Evolutionary conservation across 2,888 invertebrate genomes (phyloP).

Genomic region (Romanomermis culicivorax): DNA sequence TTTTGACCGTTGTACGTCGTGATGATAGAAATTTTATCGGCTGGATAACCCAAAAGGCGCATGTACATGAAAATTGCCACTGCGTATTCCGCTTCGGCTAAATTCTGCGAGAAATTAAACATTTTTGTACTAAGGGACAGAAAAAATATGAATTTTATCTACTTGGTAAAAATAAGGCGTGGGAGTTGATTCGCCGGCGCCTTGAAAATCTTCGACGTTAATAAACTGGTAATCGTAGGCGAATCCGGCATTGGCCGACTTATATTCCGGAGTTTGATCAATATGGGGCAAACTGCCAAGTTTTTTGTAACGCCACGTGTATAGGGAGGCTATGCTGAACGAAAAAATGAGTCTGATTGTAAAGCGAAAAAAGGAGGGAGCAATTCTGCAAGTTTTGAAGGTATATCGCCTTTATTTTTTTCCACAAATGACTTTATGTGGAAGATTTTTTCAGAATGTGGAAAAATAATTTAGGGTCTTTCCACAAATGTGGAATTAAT

Average conservation of each 20-base stretch:
- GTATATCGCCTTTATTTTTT: no score
- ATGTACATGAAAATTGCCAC: constrained; percentile 96
- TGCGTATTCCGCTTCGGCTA: constrained; percentile 58
- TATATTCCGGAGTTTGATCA: constrained; percentile 56
- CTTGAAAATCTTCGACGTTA: constrained; percentile 87
- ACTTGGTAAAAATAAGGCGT: constrained; percentile 96
- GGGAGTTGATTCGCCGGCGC: constrained; percentile 85
- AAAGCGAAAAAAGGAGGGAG: neutral
- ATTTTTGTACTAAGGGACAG: constrained; percentile 11
- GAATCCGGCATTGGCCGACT: constrained; percentile 74
- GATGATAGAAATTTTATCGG: constrained; percentile 81
- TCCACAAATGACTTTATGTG: no score
- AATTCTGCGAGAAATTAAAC: constrained; percentile 31
- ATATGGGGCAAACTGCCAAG: constrained; percentile 85
- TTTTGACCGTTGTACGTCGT: constrained; percentile 99
- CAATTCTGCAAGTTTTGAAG: no score
- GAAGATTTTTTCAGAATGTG: no score
- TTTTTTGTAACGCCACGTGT: constrained; percentile 34
- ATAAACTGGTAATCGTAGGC: constrained; percentile 77
- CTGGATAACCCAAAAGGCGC: constrained; percentile 85
- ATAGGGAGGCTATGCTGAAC: constrained; percentile 33
- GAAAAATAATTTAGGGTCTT: no score
- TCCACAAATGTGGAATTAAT: no score
- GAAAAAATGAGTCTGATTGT: constrained; percentile 7
- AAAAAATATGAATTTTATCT: constrained; percentile 1